phyloP scores from a whole-genome alignment of 2,113 vertebrate species.

The Rhinichthys klamathensis region DNA sequence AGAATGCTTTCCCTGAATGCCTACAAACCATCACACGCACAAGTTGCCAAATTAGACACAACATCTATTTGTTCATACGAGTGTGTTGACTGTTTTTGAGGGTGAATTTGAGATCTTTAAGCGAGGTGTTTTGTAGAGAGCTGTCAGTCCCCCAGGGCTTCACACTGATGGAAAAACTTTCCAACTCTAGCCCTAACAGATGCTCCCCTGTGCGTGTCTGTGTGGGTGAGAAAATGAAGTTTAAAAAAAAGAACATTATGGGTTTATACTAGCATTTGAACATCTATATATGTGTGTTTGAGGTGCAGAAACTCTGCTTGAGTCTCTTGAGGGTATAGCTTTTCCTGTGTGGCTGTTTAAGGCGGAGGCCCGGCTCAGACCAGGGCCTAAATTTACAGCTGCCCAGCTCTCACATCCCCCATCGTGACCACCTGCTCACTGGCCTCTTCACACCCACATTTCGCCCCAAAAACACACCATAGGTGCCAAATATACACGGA shows the following conservation, averaged over 20 bases:
- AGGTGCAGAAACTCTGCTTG: conserved; percentile 20
- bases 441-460: background rate
- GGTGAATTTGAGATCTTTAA: conserved; percentile 18
- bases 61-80: background rate
- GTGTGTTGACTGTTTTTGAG: conserved; percentile 36
- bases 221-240: conserved; percentile 39
- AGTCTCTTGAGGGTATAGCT: conserved; percentile 58
- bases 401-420: conserved; percentile 59
- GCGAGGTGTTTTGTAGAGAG: conserved; percentile 22
- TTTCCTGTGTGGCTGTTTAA: conserved; percentile 58
- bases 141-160: conserved; percentile 23
- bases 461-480: background rate
- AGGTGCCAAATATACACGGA: conserved; percentile 23
- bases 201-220: conserved; percentile 21
- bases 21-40: conserved; percentile 3
- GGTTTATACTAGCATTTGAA: background rate
- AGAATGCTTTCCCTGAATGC: conserved; percentile 30
- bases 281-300: conserved; percentile 10
- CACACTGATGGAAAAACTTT: conserved; percentile 42
- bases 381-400: conserved; percentile 70
- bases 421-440: conserved; percentile 61
- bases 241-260: background rate
- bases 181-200: conserved; percentile 37
- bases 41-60: background rate
- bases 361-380: conserved; percentile 62